Conservation (phyloP, 37 sponge, comb jelly and placozoan genomes). For the Theonella swinhoei region DNA sequence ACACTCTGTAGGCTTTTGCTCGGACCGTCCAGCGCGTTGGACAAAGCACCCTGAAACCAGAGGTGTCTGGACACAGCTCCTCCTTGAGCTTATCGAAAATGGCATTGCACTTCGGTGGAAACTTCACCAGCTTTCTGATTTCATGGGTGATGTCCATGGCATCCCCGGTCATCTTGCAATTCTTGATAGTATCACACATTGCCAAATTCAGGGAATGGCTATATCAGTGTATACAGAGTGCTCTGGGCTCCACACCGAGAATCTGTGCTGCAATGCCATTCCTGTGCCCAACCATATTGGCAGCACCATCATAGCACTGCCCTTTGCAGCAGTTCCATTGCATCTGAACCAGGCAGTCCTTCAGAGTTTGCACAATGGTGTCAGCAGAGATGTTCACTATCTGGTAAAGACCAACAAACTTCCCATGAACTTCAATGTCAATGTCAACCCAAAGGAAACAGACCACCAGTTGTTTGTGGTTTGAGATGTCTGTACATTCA, state of each 20-base stretch:
- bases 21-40: conserved; percentile 51
- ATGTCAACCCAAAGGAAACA: conserved; percentile 53
- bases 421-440: conserved; percentile 35
- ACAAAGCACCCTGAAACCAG: conserved; percentile 26
- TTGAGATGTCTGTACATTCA: conserved; percentile 39
- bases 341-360: conserved; percentile 22
- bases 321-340: conserved; percentile 21
- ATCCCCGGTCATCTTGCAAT: neutral
- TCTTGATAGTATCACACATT: conserved; percentile 36
- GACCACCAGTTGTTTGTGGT: conserved; percentile 55
- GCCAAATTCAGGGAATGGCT: conserved; percentile 53
- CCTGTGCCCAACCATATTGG: conserved; percentile 33
- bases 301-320: conserved; percentile 69
- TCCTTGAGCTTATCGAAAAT: conserved; percentile 33
- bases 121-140: conserved; percentile 43
- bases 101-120: conserved; percentile 46
- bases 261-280: conserved; percentile 34
- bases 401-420: conserved; percentile 33
- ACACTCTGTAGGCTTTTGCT: conserved; percentile 41
- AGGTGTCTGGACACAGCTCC: conserved; percentile 40
- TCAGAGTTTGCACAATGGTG: conserved; percentile 20
- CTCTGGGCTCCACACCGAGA: conserved; percentile 19
- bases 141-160: conserved; percentile 39
- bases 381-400: conserved; percentile 38
- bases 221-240: conserved; percentile 43